Conservation (phyloP, 2,113 vertebrate genomes). For the Neotragus pygmaeus region DNA sequence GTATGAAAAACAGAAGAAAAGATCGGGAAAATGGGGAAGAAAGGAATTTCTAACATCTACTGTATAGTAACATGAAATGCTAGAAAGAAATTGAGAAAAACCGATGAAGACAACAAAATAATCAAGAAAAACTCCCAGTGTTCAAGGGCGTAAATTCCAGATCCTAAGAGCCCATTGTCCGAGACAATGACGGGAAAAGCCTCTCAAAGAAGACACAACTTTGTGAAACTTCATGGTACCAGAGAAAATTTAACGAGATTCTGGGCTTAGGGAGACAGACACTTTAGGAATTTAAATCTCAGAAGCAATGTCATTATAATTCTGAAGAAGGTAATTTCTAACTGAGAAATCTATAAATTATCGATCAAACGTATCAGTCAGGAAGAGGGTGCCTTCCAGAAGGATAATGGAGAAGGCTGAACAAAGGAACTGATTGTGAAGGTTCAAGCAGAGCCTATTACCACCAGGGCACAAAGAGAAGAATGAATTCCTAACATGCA, state of each 20-base stretch:
- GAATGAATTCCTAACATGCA: neutral
- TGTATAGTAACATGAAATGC: neutral
- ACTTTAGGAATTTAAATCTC: neutral
- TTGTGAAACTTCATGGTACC: neutral
- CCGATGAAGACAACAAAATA: neutral
- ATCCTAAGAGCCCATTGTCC: neutral
- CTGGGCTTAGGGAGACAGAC: neutral
- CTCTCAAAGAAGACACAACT: neutral
- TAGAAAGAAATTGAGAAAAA: neutral
- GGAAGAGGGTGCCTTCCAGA: neutral
- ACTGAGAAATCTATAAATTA: neutral
- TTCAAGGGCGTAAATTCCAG: neutral
- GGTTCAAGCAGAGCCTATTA: neutral
- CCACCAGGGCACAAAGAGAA: neutral
- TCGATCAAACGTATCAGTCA: neutral
- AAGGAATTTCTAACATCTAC: neutral
- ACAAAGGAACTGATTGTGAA: neutral
- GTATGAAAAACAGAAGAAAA: neutral
- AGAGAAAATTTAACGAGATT: neutral
- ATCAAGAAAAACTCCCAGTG: neutral
- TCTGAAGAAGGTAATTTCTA: neutral
- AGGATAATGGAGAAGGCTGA: neutral
- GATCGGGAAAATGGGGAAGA: neutral
- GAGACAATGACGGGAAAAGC: neutral
- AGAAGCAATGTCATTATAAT: neutral